Conservation (phyloP, 2,888 invertebrate genomes). For the Thalpophila matura region DNA sequence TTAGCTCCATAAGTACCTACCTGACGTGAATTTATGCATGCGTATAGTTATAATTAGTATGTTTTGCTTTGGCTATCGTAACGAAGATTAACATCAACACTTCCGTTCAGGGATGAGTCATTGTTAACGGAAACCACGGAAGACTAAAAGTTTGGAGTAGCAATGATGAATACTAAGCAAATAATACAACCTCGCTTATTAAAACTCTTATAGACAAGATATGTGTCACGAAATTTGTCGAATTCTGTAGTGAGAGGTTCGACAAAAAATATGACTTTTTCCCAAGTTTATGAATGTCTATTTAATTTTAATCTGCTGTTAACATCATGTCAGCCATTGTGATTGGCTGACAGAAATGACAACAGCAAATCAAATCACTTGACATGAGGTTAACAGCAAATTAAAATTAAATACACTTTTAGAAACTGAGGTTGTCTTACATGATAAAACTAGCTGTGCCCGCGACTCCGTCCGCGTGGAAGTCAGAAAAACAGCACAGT, state of each 20-base stretch:
- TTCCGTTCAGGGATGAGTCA: conserved; percentile 52
- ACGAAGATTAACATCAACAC: conserved; percentile 49
- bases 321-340: no score
- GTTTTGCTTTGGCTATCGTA: conserved; percentile 28
- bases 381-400: no score
- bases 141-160: conserved; percentile 41
- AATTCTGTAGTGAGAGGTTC: no score
- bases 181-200: conserved; percentile 8
- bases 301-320: no score
- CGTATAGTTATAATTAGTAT: conserved; percentile 40
- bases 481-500: no score
- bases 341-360: no score
- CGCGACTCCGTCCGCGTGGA: no score
- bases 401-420: no score
- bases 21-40: conserved; percentile 21
- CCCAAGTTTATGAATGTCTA: no score
- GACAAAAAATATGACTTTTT: background rate
- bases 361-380: no score
- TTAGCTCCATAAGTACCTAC: background rate
- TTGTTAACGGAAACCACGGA: conserved; percentile 38
- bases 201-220: background rate
- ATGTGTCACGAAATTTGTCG: background rate
- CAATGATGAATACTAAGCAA: conserved; percentile 36
- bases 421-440: no score
- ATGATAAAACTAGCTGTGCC: no score